A percentile compares a stretch with the other conserved stretches of the same genome.
phyloP scores from a whole-genome alignment of 2,113 vertebrate genomes.

The Morone saxatilis region DNA sequence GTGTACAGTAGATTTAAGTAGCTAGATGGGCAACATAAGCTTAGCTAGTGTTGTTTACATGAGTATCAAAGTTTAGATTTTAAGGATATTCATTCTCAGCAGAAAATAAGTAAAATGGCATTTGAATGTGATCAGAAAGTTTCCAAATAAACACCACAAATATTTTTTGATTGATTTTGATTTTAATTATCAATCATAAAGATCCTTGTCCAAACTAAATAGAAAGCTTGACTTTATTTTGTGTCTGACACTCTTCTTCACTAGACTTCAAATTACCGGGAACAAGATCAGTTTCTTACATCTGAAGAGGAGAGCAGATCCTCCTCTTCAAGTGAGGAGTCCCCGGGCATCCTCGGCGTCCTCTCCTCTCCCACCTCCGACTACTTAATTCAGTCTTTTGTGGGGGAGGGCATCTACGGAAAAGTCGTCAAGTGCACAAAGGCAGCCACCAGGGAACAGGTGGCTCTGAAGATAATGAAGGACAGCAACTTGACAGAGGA shows the following conservation, averaged over 20 bases:
- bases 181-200: too few relatives aligned
- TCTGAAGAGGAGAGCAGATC: too few relatives aligned
- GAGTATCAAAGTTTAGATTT: too few relatives aligned
- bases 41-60: too few relatives aligned
- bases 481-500: fast-evolving
- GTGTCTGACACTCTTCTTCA: neutral
- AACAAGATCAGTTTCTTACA: neutral
- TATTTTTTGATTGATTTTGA: too few relatives aligned
- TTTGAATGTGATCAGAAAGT: too few relatives aligned
- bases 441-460: neutral
- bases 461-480: conserved; percentile 25
- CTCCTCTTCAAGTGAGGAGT: neutral
- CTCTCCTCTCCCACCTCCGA: neutral
- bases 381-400: neutral
- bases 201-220: too few relatives aligned
- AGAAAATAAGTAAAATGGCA: too few relatives aligned
- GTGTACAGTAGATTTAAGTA: too few relatives aligned
- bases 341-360: fast-evolving
- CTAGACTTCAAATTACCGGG: neutral
- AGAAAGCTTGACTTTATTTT: neutral
- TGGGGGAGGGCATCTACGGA: conserved; percentile 4
- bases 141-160: too few relatives aligned
- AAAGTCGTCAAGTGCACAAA: conserved; percentile 9
- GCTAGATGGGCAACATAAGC: too few relatives aligned
- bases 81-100: too few relatives aligned